Evolutionary conservation across 1,140 invertebrate genomes (phyloP).

Genomic region (Radopholus similis): DNA sequence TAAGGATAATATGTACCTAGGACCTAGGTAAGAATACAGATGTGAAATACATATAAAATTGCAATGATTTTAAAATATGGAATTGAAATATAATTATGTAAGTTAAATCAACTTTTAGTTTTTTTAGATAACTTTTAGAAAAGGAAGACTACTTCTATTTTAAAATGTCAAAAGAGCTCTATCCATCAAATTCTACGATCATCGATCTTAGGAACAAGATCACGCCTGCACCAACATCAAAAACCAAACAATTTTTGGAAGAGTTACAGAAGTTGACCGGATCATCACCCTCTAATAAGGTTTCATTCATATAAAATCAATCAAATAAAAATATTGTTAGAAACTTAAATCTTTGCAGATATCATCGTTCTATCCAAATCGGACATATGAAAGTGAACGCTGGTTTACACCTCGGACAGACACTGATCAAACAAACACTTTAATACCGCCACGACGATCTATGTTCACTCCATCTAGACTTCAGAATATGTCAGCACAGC

Average conservation of each 20-base stretch:
- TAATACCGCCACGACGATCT: slow-evolving; percentile 22
- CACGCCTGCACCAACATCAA: slow-evolving; percentile 9
- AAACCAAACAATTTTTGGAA: slow-evolving; percentile 24
- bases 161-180: slow-evolving; percentile 15
- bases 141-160: background rate
- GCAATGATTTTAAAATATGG: no score
- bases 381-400: slow-evolving; percentile 16
- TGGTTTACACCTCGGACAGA: slow-evolving; percentile 16
- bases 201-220: slow-evolving; percentile 27
- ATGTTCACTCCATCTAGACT: slow-evolving; percentile 30
- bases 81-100: no score
- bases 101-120: background rate
- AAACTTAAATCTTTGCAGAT: slow-evolving; percentile 8
- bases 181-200: slow-evolving; percentile 27
- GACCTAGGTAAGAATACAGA: no score
- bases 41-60: no score
- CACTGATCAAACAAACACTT: slow-evolving; percentile 9
- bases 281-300: slow-evolving; percentile 1
- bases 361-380: background rate
- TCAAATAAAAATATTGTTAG: background rate
- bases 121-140: slow-evolving; percentile 4
- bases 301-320: background rate
- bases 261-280: slow-evolving; percentile 15
- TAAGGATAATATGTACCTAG: no score
- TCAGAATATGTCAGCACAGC: slow-evolving; percentile 18